A percentile compares a stretch with the other conserved stretches of the same genome.
Evolutionary conservation across 2,797 vertebrate genomes (phyloP).

Genomic region (Balearica regulorum): DNA sequence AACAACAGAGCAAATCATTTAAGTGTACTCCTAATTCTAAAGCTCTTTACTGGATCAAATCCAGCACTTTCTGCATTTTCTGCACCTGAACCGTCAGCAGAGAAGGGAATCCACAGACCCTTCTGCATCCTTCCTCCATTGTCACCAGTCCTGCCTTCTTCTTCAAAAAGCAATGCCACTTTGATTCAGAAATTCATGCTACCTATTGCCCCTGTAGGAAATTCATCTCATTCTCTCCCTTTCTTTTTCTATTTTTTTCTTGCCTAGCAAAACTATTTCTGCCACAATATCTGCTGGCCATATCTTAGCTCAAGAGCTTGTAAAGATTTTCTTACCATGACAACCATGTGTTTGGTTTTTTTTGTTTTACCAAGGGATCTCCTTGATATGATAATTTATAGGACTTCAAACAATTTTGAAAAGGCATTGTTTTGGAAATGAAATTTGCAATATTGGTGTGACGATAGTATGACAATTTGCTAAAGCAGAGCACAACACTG

Average conservation of each 20-base stretch:
- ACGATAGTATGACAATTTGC: neutral
- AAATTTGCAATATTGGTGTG: neutral
- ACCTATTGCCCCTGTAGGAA: neutral
- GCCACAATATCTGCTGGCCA: rapidly evolving
- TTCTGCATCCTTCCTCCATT: neutral
- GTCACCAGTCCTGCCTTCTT: neutral
- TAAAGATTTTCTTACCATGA: neutral
- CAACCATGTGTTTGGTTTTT: neutral
- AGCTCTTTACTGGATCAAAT: neutral
- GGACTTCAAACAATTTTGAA: neutral
- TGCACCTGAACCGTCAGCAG: neutral
- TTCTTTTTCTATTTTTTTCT: neutral
- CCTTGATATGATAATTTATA: neutral
- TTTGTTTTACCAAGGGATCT: neutral
- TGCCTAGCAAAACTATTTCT: neutral
- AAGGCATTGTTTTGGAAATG: neutral
- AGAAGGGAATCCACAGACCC: neutral
- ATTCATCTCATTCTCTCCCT: neutral
- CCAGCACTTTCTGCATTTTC: neutral
- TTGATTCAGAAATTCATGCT: neutral
- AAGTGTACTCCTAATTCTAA: neutral
- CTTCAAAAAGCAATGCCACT: neutral
- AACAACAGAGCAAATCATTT: neutral
- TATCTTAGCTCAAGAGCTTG: neutral
- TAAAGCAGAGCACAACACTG: neutral